phyloP scores from a whole-genome alignment of 1,140 invertebrate genomes.

The Cardiocondyla obscurior region DNA sequence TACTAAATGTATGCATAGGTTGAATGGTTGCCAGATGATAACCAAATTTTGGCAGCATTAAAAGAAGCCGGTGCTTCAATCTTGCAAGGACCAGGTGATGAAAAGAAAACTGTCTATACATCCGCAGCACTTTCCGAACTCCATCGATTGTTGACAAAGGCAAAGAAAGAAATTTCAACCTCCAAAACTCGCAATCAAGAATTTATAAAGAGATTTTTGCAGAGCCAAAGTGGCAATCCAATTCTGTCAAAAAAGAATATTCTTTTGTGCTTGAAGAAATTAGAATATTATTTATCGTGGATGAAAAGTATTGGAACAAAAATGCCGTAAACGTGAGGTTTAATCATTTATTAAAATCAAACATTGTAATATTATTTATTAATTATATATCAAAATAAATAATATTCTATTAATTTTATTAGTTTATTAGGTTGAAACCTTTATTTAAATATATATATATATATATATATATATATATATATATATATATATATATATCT shows the following conservation, averaged over 20 bases:
- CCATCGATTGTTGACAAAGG: slow-evolving; percentile 83
- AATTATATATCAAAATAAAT: no score
- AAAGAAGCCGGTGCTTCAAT: slow-evolving; percentile 81
- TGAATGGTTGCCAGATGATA: slow-evolving; percentile 77
- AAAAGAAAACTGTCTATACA: slow-evolving; percentile 82
- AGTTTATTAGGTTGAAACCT: no score
- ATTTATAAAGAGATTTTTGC: slow-evolving; percentile 85
- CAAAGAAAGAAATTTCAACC: slow-evolving; percentile 77
- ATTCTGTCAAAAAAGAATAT: slow-evolving; percentile 85
- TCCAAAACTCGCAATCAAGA: slow-evolving; percentile 71
- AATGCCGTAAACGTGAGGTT: neutral
- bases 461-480: no score
- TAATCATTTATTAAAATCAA: slow-evolving; percentile 22
- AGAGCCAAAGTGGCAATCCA: slow-evolving; percentile 78
- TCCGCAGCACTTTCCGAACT: slow-evolving; percentile 86
- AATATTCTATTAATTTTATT: no score
- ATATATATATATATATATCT: no score
- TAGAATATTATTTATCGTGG: slow-evolving; percentile 89
- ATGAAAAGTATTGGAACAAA: slow-evolving; percentile 75
- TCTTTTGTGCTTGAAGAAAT: slow-evolving; percentile 86
- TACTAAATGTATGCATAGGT: slow-evolving; percentile 73
- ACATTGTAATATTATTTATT: no score
- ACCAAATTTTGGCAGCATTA: slow-evolving; percentile 77
- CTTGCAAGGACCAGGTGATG: slow-evolving; percentile 81
- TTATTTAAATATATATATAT: no score